These are phyloP conservation scores for Sisyra terminalis DNA, from an alignment of 2,888 invertebrate genomes.

Conservation along the genomic window DNA sequence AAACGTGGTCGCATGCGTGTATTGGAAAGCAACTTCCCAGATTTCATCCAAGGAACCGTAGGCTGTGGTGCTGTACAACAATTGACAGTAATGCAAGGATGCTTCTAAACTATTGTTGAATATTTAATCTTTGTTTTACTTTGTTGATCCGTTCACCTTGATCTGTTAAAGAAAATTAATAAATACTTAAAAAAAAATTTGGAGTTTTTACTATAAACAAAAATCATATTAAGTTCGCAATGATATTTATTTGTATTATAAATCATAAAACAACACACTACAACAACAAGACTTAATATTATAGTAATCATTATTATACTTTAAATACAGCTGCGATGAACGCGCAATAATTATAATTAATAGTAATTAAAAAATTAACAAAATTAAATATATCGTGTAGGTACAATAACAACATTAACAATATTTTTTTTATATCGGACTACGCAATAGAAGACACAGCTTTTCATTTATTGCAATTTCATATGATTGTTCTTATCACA, in stretches of 20 bases:
- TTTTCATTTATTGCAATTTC: constrained; percentile 5
- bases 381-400: neutral
- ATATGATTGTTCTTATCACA: constrained; percentile 6
- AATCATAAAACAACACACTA: too few relatives aligned
- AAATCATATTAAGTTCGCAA: too few relatives aligned
- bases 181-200: neutral
- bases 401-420: neutral
- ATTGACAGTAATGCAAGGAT: constrained; percentile 20
- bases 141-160: neutral
- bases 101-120: constrained; percentile 8
- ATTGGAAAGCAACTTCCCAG: constrained; percentile 45
- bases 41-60: constrained; percentile 41
- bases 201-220: too few relatives aligned
- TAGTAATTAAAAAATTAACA: too few relatives aligned
- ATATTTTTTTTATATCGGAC: constrained; percentile 2
- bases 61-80: constrained; percentile 43
- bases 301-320: too few relatives aligned
- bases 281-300: too few relatives aligned
- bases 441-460: constrained; percentile 4
- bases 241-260: too few relatives aligned
- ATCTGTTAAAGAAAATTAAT: neutral
- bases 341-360: too few relatives aligned
- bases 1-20: constrained; percentile 37
- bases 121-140: neutral
- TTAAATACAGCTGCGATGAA: too few relatives aligned